Percentiles rank a stretch among this genome's conserved stretches.
These are phyloP conservation scores for Pogona vitticeps DNA, from an alignment of 2,113 vertebrate genomes.

Conservation along the genomic window DNA sequence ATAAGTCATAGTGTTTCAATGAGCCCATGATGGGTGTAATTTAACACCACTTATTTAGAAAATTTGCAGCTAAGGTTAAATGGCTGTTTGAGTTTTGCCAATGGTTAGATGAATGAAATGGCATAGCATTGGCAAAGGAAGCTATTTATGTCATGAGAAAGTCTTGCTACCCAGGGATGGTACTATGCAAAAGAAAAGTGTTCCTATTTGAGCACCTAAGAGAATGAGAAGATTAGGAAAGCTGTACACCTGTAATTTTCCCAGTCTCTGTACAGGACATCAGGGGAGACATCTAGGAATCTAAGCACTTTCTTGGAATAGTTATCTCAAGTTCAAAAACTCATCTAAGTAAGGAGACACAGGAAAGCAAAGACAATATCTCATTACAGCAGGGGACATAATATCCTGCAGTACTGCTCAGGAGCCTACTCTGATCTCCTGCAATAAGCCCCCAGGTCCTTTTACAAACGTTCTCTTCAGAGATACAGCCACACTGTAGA, in stretches of 20 bases:
- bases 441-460: background rate
- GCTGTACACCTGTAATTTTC: too few species aligned
- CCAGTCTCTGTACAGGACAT: too few species aligned
- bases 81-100: slow-evolving; percentile 25
- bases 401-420: too few species aligned
- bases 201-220: background rate
- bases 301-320: too few species aligned
- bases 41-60: slow-evolving; percentile 9
- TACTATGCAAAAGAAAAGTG: background rate
- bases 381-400: too few species aligned
- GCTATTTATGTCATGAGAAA: background rate
- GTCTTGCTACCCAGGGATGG: background rate
- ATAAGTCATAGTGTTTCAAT: background rate
- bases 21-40: slow-evolving; percentile 16
- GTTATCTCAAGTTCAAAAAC: too few species aligned
- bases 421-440: too few species aligned
- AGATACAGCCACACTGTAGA: background rate
- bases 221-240: background rate
- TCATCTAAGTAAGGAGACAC: too few species aligned
- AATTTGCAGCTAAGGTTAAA: slow-evolving; percentile 11
- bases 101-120: background rate
- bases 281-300: too few species aligned
- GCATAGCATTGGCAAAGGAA: background rate
- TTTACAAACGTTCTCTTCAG: background rate
- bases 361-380: too few species aligned